phyloP scores from a whole-genome alignment of 2,113 vertebrate species.

The Lycaon pictus region DNA sequence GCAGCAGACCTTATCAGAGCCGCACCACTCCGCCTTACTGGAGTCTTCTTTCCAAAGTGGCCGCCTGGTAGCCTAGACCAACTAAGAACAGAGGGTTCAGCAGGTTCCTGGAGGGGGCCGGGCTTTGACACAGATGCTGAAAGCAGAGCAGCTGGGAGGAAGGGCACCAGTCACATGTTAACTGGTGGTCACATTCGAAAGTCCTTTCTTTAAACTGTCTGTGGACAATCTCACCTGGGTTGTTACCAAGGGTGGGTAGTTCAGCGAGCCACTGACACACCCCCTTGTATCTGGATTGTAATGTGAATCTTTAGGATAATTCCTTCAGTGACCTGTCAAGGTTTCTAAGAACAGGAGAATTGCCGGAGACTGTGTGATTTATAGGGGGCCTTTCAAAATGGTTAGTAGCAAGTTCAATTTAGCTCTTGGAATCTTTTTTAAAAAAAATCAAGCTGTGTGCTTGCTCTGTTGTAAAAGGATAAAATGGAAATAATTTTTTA shows the following conservation, averaged over 20 bases:
- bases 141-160: slow-evolving; percentile 71
- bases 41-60: slow-evolving; percentile 85
- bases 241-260: slow-evolving; percentile 69
- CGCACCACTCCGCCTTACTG: slow-evolving; percentile 87
- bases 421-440: slow-evolving; percentile 81
- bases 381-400: slow-evolving; percentile 85
- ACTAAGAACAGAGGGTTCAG: slow-evolving; percentile 72
- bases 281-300: slow-evolving; percentile 82
- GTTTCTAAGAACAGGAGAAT: slow-evolving; percentile 82
- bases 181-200: slow-evolving; percentile 84
- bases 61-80: slow-evolving; percentile 76
- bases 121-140: slow-evolving; percentile 81
- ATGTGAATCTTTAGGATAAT: slow-evolving; percentile 89
- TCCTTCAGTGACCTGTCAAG: slow-evolving; percentile 83
- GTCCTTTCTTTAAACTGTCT: slow-evolving; percentile 84
- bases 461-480: slow-evolving; percentile 80
- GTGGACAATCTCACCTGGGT: slow-evolving; percentile 86
- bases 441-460: slow-evolving; percentile 82
- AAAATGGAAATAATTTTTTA: slow-evolving; percentile 72
- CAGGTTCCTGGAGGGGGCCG: slow-evolving; percentile 75
- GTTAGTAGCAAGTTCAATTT: slow-evolving; percentile 83
- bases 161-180: slow-evolving; percentile 46
- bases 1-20: background rate
- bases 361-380: slow-evolving; percentile 82
- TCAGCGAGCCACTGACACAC: slow-evolving; percentile 52